Percentiles rank a stretch among this genome's conserved stretches.
These are phyloP conservation scores for Dorcus hopei DNA, from an alignment of 2,888 invertebrate species.

Conservation along the genomic window DNA sequence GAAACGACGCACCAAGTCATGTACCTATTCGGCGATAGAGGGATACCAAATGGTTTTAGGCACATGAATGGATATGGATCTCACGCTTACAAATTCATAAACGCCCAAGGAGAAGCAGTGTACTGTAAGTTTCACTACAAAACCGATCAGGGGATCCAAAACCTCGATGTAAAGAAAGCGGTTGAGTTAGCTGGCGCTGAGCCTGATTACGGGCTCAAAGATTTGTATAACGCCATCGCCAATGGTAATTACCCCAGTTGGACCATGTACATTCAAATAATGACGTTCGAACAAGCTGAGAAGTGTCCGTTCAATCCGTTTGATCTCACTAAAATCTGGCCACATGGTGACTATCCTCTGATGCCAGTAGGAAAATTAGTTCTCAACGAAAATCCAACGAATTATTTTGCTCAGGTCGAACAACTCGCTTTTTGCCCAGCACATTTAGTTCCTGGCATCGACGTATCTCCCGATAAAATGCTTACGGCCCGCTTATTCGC, in stretches of 20 bases:
- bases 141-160: slow-evolving; percentile 88
- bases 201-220: slow-evolving; percentile 86
- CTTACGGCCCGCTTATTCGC: slow-evolving; percentile 82
- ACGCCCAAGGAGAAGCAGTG: slow-evolving; percentile 64
- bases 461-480: slow-evolving; percentile 93
- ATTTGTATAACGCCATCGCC: slow-evolving; percentile 86
- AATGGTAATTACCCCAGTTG: slow-evolving; percentile 72
- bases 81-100: slow-evolving; percentile 89
- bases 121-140: slow-evolving; percentile 95
- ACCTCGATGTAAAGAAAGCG: slow-evolving; percentile 68
- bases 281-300: slow-evolving; percentile 86
- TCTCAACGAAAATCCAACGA: slow-evolving; percentile 83
- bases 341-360: slow-evolving; percentile 81
- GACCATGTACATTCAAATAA: slow-evolving; percentile 77
- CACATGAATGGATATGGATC: slow-evolving; percentile 96
- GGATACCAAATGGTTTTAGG: slow-evolving; percentile 88
- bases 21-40: slow-evolving; percentile 87
- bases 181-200: slow-evolving; percentile 67
- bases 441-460: slow-evolving; percentile 88
- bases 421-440: slow-evolving; percentile 90
- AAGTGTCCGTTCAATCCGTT: slow-evolving; percentile 83
- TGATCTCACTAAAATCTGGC: slow-evolving; percentile 92
- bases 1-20: slow-evolving; percentile 82
- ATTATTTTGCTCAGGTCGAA: slow-evolving; percentile 93
- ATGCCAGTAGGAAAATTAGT: slow-evolving; percentile 85